phyloP scores from a whole-genome alignment of 2,113 vertebrate genomes.

The Burhinus bistriatus region DNA sequence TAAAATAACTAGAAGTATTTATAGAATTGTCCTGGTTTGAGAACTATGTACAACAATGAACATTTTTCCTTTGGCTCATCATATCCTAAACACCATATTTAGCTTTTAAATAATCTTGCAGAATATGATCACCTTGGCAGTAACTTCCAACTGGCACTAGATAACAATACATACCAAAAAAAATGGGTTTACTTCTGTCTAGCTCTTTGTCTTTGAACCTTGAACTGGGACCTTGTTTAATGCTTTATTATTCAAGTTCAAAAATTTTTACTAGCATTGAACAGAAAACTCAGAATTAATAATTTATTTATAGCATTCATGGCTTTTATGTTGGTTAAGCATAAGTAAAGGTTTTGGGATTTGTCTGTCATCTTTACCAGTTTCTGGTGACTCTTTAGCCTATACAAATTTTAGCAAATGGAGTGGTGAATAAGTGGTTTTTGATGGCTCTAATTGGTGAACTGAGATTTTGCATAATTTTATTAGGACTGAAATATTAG shows the following conservation, averaged over 20 bases:
- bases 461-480: neutral
- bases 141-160: neutral
- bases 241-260: neutral
- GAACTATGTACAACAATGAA: neutral
- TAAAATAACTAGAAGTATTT: neutral
- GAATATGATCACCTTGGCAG: neutral
- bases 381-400: neutral
- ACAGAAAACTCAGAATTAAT: neutral
- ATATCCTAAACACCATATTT: neutral
- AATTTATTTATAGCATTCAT: neutral
- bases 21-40: neutral
- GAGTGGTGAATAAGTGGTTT: neutral
- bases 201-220: neutral
- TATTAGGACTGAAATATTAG: neutral
- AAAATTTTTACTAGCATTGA: neutral
- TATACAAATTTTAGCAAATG: neutral
- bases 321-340: neutral
- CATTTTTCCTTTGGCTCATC: neutral
- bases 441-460: neutral
- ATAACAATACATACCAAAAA: neutral
- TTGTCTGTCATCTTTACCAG: neutral
- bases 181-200: neutral
- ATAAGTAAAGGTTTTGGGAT: neutral
- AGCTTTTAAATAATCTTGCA: neutral
- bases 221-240: neutral